Base-by-base conservation (phyloP, 1,140 invertebrate species). In the Lamellibrachia luymesi region DNA sequence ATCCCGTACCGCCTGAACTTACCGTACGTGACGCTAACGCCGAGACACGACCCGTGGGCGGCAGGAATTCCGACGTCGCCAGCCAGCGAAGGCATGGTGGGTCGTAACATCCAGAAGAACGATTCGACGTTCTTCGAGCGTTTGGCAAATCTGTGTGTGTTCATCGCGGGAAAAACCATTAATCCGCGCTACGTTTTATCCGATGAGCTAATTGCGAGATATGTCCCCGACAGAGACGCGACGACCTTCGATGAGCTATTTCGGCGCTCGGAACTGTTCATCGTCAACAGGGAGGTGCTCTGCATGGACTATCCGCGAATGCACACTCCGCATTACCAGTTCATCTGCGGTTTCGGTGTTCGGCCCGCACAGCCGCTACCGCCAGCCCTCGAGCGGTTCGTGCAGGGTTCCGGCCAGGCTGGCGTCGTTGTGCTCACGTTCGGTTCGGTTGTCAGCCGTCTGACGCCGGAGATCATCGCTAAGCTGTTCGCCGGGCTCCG, bases 401-500 rank as follows among this genome's bases (percentile, higher is more conserved):
- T 64, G 27, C 50, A 92, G 17, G 92, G 92, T 27, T 91, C 90
- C n/a, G 50, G 38, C 80, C n/a, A 93, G n/a, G 56, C 38, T 64
- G 93, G 93, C 10, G 38, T 93, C 49, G 92, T 93, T n/a, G 50
- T 93, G 2, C n/a, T 93, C n/a, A 92, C 90, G 38, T 93, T 93
- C 64, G 93, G 93, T 10, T 93, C 93, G 49, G 50, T 56, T 10
- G 52, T 91, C 6, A 27, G 56, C 49, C 49, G 51, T 56, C 22
- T 94, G n/a, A 92, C 93, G 4, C 10, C 25, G 93, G 93, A 93
- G 2, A 92, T 92, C 5, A 91, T 93, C 4, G 91, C 96, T 5
- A 94, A 95, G 22, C 95, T 97, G 92, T 64, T 96, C 10, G 95
- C 95, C 22, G 95, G 95, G 38, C 96, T 97, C 91, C 93, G 96